These are phyloP conservation scores for Vireo altiloquus DNA, from an alignment of 2,113 vertebrate genomes.

Conservation along the genomic window DNA sequence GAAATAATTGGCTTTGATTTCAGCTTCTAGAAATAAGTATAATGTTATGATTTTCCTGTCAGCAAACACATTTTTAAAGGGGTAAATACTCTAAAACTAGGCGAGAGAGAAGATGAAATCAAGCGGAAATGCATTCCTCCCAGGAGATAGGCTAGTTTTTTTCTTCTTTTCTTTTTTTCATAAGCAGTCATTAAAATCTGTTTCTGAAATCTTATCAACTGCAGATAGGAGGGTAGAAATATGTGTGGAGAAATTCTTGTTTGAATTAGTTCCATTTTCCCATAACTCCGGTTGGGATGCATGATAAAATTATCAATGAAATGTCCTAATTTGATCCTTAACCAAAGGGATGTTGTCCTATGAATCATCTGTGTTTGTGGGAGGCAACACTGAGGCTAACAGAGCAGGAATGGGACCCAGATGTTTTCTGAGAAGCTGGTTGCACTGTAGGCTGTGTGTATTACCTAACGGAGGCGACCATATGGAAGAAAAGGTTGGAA, in stretches of 20 bases:
- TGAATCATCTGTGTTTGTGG: conserved; percentile 77
- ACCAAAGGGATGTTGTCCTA: conserved; percentile 71
- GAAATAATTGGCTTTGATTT: conserved; percentile 11
- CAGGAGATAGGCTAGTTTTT: background rate
- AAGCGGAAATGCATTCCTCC: conserved; percentile 14
- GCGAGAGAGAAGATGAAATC: conserved; percentile 28
- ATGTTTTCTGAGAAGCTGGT: conserved; percentile 74
- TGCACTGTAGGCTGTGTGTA: conserved; percentile 77
- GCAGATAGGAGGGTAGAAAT: conserved; percentile 39
- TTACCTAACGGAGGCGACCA: conserved; percentile 83
- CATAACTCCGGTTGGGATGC: conserved; percentile 54
- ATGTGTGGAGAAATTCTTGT: conserved; percentile 48
- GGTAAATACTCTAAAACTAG: conserved; percentile 18
- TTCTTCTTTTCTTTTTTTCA: background rate
- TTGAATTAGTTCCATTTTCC: conserved; percentile 61
- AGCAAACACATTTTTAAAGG: conserved; percentile 30
- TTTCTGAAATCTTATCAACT: conserved; percentile 53
- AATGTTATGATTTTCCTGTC: conserved; percentile 43
- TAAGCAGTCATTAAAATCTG: conserved; percentile 34
- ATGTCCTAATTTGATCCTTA: conserved; percentile 72
- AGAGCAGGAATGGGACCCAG: conserved; percentile 79
- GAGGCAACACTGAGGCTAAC: conserved; percentile 68
- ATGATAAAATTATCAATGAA: conserved; percentile 79
- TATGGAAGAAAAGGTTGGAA: conserved; percentile 88
- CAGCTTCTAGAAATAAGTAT: conserved; percentile 1